These are phyloP conservation scores for Watsonalla cultraria DNA, from an alignment of 2,888 invertebrate genomes.

Conservation along the genomic window DNA sequence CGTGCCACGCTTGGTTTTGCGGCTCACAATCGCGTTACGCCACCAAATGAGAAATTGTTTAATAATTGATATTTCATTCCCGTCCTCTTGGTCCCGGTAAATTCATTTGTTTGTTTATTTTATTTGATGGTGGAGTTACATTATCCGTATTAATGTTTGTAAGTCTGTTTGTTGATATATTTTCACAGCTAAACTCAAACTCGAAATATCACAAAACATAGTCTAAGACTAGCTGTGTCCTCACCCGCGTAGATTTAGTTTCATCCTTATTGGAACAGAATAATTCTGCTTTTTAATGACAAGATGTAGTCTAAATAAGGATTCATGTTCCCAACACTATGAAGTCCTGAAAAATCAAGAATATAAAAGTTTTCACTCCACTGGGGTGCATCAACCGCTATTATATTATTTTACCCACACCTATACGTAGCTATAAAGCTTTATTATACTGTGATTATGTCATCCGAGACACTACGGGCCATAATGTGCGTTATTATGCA, in stretches of 20 bases:
- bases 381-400: neutral
- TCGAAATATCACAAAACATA: too few species aligned
- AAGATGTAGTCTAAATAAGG: too few species aligned
- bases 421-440: neutral
- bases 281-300: too few species aligned
- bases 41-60: conserved; percentile 10
- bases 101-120: conserved; percentile 6
- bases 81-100: neutral
- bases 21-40: conserved; percentile 4
- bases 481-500: conserved; percentile 1
- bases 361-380: neutral
- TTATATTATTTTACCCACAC: neutral
- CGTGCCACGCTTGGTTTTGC: conserved; percentile 1
- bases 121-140: conserved; percentile 5
- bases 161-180: neutral
- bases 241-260: too few species aligned
- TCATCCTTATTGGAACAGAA: too few species aligned
- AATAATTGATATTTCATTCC: conserved; percentile 15
- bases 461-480: neutral
- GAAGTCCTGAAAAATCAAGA: too few species aligned
- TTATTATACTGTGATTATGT: neutral
- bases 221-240: too few species aligned
- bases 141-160: neutral
- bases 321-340: too few species aligned
- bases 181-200: neutral